Conservation (phyloP, 2,113 vertebrate genomes). For the Passerina amoena region DNA sequence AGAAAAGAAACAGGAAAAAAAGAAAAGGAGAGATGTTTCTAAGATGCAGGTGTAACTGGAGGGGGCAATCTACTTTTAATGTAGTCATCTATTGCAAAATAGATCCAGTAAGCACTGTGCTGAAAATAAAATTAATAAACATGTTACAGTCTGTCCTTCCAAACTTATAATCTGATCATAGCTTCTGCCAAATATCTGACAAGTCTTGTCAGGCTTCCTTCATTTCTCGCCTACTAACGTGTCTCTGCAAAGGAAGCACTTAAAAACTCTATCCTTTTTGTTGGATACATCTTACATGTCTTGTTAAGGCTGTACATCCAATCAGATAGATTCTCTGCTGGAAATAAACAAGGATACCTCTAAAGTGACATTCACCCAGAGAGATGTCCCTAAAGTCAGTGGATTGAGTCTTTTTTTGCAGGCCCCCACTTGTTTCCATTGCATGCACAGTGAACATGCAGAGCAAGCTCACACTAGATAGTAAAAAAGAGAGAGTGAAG, state of each 20-base stretch:
- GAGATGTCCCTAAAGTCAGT: not conserved
- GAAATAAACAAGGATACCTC: not conserved
- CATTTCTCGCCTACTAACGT: not conserved
- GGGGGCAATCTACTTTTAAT: not conserved
- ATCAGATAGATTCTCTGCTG: not conserved
- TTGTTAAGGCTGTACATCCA: not conserved
- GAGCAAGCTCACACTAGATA: not conserved
- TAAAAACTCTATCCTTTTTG: not conserved
- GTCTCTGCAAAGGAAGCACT: not conserved
- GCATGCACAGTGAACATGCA: not conserved
- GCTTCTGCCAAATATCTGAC: conserved; percentile 31
- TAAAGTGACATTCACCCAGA: not conserved
- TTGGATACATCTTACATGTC: not conserved
- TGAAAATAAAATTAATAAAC: conserved; percentile 38
- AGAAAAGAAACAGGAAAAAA: not conserved
- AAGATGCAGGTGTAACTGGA: not conserved
- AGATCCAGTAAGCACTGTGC: not conserved
- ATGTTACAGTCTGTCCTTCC: conserved; percentile 17
- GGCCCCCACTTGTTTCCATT: not conserved
- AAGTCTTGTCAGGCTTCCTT: conserved; percentile 1
- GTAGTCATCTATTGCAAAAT: not conserved
- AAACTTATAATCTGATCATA: conserved; percentile 9
- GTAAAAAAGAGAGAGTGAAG: not conserved
- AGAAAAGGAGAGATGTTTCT: accelerated
- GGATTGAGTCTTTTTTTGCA: not conserved